Conservation (phyloP, 2,113 vertebrate genomes). For the Urocolius indicus region DNA sequence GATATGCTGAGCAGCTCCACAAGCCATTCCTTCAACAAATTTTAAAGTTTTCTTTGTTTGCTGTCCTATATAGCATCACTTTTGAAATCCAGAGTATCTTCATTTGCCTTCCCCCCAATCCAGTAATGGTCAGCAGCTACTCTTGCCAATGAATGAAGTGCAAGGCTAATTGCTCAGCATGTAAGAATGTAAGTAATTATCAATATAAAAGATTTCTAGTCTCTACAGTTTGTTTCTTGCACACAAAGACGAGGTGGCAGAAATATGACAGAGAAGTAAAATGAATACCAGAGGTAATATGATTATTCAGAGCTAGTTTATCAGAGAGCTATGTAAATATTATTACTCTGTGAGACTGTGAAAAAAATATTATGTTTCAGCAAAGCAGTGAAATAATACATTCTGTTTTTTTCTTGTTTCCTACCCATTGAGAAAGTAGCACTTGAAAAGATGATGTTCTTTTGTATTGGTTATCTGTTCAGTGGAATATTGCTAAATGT, state of each 20-base stretch:
- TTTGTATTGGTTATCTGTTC: neutral
- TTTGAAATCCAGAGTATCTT: neutral
- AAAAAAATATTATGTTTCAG: neutral
- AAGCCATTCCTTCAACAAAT: neutral
- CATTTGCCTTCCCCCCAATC: neutral
- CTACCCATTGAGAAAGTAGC: neutral
- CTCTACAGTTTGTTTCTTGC: neutral
- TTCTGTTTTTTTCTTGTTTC: neutral
- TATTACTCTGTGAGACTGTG: neutral
- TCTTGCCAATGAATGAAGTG: rapidly evolving
- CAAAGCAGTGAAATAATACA: neutral
- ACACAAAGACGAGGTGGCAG: neutral
- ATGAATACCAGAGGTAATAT: neutral
- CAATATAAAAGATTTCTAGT: neutral
- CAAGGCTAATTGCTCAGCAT: neutral
- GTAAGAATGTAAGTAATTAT: neutral
- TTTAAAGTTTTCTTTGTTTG: neutral
- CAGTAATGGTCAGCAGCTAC: neutral
- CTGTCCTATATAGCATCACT: neutral
- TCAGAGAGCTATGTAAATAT: neutral
- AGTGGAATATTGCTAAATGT: neutral
- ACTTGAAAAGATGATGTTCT: neutral
- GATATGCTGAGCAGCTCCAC: neutral
- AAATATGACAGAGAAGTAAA: neutral
- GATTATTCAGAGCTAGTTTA: neutral